A percentile compares a stretch with the other conserved stretches of the same genome.
These are phyloP conservation scores for Gallinago solitaria DNA, from an alignment of 2,797 vertebrate genomes.

Conservation along the genomic window DNA sequence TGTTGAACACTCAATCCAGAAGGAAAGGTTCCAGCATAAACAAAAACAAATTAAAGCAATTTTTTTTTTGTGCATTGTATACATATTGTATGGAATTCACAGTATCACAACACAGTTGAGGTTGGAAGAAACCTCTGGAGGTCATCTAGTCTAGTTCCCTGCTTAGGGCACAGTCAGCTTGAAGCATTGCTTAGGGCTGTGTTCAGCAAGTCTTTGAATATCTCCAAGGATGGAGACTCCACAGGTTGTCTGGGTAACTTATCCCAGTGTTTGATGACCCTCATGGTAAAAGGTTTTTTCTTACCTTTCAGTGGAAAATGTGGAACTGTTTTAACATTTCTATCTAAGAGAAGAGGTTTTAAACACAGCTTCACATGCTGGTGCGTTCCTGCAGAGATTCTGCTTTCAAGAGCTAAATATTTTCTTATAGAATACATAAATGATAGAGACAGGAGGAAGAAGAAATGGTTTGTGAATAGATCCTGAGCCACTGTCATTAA, in stretches of 20 bases:
- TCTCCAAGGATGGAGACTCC: background rate
- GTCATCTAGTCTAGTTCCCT: background rate
- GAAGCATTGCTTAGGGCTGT: background rate
- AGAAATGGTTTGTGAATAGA: background rate
- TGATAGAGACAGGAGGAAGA: background rate
- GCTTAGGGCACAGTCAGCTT: background rate
- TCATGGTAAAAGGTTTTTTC: background rate
- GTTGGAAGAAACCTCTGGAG: background rate
- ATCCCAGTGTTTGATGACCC: background rate
- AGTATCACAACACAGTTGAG: background rate
- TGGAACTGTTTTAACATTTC: background rate
- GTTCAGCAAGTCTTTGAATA: background rate
- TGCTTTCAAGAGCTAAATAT: background rate
- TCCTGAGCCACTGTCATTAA: background rate
- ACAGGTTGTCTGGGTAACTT: background rate
- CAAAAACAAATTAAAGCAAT: background rate
- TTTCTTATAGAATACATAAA: background rate
- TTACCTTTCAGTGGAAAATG: background rate
- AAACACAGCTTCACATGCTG: background rate
- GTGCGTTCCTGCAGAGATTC: background rate
- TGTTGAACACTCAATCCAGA: background rate
- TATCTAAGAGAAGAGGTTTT: rapidly evolving
- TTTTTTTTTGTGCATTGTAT: background rate
- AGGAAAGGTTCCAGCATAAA: background rate
- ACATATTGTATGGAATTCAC: background rate